Conservation (phyloP, 2,113 vertebrate genomes). For the Hydrochoerus hydrochaeris region DNA sequence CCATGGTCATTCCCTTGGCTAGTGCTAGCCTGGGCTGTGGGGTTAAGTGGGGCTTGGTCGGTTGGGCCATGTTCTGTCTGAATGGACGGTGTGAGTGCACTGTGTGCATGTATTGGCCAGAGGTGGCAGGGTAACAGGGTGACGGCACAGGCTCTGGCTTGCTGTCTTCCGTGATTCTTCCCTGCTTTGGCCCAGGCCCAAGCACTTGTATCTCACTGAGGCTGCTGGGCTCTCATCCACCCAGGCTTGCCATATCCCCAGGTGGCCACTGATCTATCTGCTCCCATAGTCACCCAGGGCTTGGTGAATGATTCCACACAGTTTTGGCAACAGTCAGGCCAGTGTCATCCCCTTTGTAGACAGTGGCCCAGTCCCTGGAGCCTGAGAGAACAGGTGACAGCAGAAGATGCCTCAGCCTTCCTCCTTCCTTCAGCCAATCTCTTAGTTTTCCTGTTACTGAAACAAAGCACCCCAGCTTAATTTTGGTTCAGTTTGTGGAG, state of each 20-base stretch:
- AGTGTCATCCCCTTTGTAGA: not conserved
- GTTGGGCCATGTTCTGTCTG: not conserved
- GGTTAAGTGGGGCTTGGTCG: not conserved
- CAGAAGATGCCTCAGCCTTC: not conserved
- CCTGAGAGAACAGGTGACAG: not conserved
- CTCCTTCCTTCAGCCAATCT: not conserved
- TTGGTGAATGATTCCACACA: not conserved
- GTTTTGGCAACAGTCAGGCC: not conserved
- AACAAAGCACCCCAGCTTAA: not conserved
- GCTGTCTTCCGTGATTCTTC: not conserved
- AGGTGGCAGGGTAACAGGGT: not conserved
- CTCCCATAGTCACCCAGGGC: not conserved
- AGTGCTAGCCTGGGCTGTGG: not conserved
- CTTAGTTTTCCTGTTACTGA: not conserved
- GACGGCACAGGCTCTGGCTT: not conserved
- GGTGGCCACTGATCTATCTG: not conserved
- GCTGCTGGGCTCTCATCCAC: not conserved
- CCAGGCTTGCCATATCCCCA: not conserved
- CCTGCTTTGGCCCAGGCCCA: not conserved
- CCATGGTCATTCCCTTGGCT: not conserved
- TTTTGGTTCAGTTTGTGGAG: not conserved
- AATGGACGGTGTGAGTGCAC: not conserved
- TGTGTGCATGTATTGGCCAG: not conserved
- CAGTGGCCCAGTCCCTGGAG: not conserved
- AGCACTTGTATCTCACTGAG: not conserved